Conservation (phyloP, 2,888 invertebrate genomes). For the Temnothorax unifasciatus region DNA sequence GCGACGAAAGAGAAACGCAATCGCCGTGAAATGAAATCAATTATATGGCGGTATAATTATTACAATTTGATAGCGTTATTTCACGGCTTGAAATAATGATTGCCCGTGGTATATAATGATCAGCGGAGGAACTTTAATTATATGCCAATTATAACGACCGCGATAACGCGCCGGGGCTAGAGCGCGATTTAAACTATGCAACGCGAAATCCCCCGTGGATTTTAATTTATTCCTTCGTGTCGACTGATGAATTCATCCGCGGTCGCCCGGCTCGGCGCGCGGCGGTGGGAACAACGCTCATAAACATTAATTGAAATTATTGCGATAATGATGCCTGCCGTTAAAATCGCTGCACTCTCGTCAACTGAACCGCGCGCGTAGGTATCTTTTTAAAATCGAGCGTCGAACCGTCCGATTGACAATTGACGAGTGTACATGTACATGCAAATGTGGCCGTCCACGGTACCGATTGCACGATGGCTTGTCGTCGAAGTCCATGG, state of each 20-base stretch:
- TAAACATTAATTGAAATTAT: conserved; percentile 57
- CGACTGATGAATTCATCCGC: conserved; percentile 25
- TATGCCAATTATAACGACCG: conserved; percentile 50
- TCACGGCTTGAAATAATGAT: conserved; percentile 45
- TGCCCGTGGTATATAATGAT: conserved; percentile 42
- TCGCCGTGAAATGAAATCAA: conserved; percentile 51
- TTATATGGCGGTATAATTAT: conserved; percentile 52
- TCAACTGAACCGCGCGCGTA: not conserved
- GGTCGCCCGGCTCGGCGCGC: not conserved
- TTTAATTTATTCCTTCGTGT: conserved; percentile 55
- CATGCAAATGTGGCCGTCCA: not conserved
- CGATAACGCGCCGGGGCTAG: conserved; percentile 27
- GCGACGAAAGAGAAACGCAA: conserved; percentile 5
- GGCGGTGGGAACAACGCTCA: conserved; percentile 20
- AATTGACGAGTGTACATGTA: conserved; percentile 29
- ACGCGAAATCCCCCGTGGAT: conserved; percentile 46
- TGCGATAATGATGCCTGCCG: conserved; percentile 28
- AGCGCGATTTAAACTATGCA: conserved; percentile 50
- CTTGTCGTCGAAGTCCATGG: not conserved
- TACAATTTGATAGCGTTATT: conserved; percentile 53
- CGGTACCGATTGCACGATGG: not conserved
- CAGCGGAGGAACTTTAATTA: conserved; percentile 54
- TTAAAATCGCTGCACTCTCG: conserved; percentile 45
- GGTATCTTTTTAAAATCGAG: conserved; percentile 36
- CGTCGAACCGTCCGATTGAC: conserved; percentile 30